phyloP scores from a whole-genome alignment of 2,113 vertebrate genomes.

The Chaenocephalus aceratus region DNA sequence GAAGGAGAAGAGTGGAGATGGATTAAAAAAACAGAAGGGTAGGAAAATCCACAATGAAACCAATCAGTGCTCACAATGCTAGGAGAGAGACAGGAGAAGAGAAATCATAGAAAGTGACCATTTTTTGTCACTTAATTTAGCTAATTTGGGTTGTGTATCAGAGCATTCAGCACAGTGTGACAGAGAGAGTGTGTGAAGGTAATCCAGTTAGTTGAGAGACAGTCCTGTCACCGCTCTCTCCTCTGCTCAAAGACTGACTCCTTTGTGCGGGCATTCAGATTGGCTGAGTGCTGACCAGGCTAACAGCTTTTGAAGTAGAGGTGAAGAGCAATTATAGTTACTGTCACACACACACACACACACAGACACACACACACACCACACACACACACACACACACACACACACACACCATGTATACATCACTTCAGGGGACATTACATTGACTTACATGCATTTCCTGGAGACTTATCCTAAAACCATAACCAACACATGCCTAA shows the following conservation, averaged over 20 bases:
- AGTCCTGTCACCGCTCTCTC: slow-evolving; percentile 42
- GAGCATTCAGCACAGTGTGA: slow-evolving; percentile 33
- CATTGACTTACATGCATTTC: no score
- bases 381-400: not conserved
- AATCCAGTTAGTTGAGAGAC: slow-evolving; percentile 73
- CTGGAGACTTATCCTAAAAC: no score
- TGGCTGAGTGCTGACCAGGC: slow-evolving; percentile 77
- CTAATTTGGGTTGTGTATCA: slow-evolving; percentile 49
- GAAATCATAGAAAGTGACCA: slow-evolving; percentile 23
- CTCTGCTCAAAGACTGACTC: slow-evolving; percentile 45
- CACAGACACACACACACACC: not conserved
- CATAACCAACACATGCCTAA: no score
- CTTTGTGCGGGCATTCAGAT: slow-evolving; percentile 55
- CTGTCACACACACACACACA: slow-evolving; percentile 55
- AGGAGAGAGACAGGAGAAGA: slow-evolving; percentile 13
- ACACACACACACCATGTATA: not conserved
- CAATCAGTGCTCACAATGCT: slow-evolving; percentile 11
- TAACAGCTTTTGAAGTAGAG: slow-evolving; percentile 83
- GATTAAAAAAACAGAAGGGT: not conserved
- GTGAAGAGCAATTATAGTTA: slow-evolving; percentile 82
- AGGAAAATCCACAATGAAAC: slow-evolving; percentile 33
- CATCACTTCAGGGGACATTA: no score
- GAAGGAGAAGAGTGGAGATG: not conserved
- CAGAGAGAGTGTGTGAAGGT: slow-evolving; percentile 56
- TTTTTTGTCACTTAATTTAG: slow-evolving; percentile 62